phyloP scores from a whole-genome alignment of 2,113 vertebrate species.

The Prochilodus magdalenae region DNA sequence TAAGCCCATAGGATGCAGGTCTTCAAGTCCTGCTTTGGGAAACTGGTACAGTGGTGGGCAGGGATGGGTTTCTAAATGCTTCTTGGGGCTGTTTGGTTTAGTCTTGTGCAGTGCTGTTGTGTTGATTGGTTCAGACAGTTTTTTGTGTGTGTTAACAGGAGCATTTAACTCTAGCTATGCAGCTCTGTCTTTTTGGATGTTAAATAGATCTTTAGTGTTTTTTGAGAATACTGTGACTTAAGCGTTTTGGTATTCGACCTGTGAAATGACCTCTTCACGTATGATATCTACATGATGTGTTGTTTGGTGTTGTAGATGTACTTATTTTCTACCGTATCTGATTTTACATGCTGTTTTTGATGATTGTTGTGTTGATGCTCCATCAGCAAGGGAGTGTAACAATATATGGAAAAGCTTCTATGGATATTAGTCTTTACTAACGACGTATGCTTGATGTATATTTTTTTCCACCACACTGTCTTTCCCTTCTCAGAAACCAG shows the following conservation, averaged over 20 bases:
- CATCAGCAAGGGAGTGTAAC: background rate
- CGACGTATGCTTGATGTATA: background rate
- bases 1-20: constrained; percentile 71
- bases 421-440: background rate
- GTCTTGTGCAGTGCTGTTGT: background rate
- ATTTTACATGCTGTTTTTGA: background rate
- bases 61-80: background rate
- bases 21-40: constrained; percentile 81
- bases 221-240: background rate
- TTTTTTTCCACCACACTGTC: background rate
- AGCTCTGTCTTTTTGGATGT: background rate
- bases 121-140: background rate
- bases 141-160: background rate
- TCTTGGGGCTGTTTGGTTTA: background rate
- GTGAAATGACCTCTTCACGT: background rate
- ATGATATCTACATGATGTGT: background rate
- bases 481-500: constrained; percentile 84
- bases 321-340: background rate
- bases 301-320: background rate
- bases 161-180: background rate
- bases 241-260: background rate
- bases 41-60: constrained; percentile 69
- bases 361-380: background rate
- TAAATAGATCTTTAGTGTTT: background rate
- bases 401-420: background rate